A percentile compares a stretch with the other conserved stretches of the same genome.
Evolutionary conservation across 2,113 vertebrate species (phyloP).

Genomic region (Orientallactaga bullata): DNA sequence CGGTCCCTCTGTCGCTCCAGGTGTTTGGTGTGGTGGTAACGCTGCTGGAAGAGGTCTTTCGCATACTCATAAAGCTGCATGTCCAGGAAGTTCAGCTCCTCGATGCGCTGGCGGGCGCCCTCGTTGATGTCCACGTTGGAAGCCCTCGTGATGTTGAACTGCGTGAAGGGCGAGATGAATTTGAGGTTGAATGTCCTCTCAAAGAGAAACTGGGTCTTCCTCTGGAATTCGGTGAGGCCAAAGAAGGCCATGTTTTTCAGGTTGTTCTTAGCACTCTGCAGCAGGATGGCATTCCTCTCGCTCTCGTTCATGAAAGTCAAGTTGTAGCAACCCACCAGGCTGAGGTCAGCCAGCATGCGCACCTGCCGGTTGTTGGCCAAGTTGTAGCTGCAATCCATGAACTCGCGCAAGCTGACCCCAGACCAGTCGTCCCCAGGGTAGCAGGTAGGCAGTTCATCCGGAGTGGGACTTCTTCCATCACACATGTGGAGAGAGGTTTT

Average conservation of each 20-base stretch:
- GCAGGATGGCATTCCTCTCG: conserved; percentile 92
- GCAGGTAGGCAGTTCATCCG: conserved; percentile 96
- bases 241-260: conserved; percentile 99
- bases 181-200: conserved; percentile 98
- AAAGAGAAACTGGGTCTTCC: conserved; percentile 99
- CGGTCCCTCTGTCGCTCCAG: conserved; percentile 93
- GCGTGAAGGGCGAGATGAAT: conserved; percentile 98
- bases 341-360: conserved; percentile 98
- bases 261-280: conserved; percentile 97
- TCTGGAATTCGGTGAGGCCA: conserved; percentile 97
- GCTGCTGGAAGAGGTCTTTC: conserved; percentile 97
- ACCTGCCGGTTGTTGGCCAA: conserved; percentile 98
- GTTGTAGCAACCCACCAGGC: conserved; percentile 98
- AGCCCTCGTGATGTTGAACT: conserved; percentile 96
- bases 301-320: conserved; percentile 97
- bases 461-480: conserved; percentile 96
- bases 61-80: conserved; percentile 97
- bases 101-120: conserved; percentile 91
- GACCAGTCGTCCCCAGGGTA: conserved; percentile 98
- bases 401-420: conserved; percentile 94
- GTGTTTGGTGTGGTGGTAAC: conserved; percentile 95
- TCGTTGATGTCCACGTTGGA: conserved; percentile 96
- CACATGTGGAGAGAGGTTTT: conserved; percentile 99
- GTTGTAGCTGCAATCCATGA: conserved; percentile 97
- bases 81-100: conserved; percentile 96